phyloP scores from a whole-genome alignment of 2,888 invertebrate species.

The Eretmocerus hayati region DNA sequence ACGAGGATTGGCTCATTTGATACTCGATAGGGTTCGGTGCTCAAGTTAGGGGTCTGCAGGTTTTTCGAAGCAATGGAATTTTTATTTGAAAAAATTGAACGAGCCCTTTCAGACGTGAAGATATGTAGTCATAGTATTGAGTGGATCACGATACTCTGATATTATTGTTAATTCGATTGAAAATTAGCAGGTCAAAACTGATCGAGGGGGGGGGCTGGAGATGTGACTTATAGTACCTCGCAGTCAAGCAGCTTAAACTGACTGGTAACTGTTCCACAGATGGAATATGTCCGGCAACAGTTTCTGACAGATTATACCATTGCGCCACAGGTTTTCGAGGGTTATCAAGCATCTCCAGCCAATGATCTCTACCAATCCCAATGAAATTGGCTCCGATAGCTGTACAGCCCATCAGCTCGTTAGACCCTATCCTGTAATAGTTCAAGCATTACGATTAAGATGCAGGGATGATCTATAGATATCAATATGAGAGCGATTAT shows the following conservation, averaged over 20 bases:
- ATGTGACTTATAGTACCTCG: slow-evolving; percentile 55
- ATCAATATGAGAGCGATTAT: too few species aligned
- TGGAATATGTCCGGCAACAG: slow-evolving; percentile 58
- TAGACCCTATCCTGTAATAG: slow-evolving; percentile 68
- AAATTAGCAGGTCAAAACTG: background rate
- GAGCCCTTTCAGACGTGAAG: too few species aligned
- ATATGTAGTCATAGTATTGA: too few species aligned
- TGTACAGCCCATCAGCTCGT: slow-evolving; percentile 80
- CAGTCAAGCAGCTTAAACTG: slow-evolving; percentile 63
- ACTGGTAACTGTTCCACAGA: slow-evolving; percentile 53
- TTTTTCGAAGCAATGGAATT: too few species aligned
- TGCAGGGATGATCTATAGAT: too few species aligned
- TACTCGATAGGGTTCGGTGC: too few species aligned
- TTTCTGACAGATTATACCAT: slow-evolving; percentile 74
- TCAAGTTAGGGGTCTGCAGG: too few species aligned
- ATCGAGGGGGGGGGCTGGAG: background rate
- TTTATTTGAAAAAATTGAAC: too few species aligned
- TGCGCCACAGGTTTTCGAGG: slow-evolving; percentile 77
- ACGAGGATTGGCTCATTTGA: too few species aligned
- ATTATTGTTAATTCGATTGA: background rate
- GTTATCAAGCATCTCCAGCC: slow-evolving; percentile 79
- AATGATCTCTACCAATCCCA: slow-evolving; percentile 74
- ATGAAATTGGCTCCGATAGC: slow-evolving; percentile 71
- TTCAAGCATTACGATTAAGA: background rate
- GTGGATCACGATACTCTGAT: too few species aligned